Base-by-base conservation (phyloP, 2,888 invertebrate species). In the Ephialtes manifestator region DNA sequence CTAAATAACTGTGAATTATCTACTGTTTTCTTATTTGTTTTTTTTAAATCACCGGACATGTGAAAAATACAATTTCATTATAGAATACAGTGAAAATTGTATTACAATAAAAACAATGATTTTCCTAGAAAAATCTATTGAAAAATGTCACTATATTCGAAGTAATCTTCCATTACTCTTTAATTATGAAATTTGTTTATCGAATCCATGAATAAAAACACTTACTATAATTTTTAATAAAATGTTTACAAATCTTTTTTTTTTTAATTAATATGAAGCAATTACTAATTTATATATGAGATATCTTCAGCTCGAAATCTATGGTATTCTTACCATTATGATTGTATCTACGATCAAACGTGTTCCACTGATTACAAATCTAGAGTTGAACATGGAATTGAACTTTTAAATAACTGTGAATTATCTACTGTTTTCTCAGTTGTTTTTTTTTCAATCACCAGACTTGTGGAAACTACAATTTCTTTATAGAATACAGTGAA, bases 401-500 rank as follows among this genome's bases (percentile, higher is more conserved):
- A 58, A 31, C 53, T 10, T 11, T 11, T 3, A 24, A 55, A 24
- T 10, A 20, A 18, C 53, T 24, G 10, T 24, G 18, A 10, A 55
- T 55, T 55, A 55, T 20, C 51, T 20, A 7, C 7, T 18, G 13
- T 31, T 60, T 15, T 60, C 28, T 31, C 60, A 24, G 58, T 13
- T 58, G 24, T 28, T 60, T 58, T 13, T 28, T 60, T 24, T 55
- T 15, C 20, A 20, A 65, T 39, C 18, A 13, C 39, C 65, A 20
- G 65, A 65, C 11, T 43, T 65, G 4, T 65, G 43, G 65, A 28
- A 65, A 43, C n/a, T 8, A 10, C 2, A 13, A 18, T 20, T 39
- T 39, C 65, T 18, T 65, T 20, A 43, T 65, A 13, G 24, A 67
- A 24, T 53, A 35, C n/a, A n/a, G n/a, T n/a, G n/a, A n/a, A n/a